Percentiles rank a stretch among this genome's conserved stretches.
Conservation (phyloP, 2,113 vertebrate genomes). For the Mus musculus region DNA sequence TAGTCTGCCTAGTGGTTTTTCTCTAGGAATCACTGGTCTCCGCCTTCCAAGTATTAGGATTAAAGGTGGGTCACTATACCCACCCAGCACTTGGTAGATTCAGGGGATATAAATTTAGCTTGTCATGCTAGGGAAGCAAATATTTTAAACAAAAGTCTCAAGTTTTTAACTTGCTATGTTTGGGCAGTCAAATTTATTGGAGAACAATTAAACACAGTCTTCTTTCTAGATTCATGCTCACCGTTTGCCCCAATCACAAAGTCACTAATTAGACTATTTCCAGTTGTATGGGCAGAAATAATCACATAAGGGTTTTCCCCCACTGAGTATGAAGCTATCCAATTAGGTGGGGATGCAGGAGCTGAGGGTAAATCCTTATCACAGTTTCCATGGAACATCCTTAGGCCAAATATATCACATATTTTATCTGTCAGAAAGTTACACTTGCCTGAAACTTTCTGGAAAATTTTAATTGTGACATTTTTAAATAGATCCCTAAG, state of each 20-base stretch:
- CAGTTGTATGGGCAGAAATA: slow-evolving; percentile 45
- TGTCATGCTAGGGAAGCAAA: not conserved
- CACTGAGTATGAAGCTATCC: slow-evolving; percentile 64
- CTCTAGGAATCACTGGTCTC: not conserved
- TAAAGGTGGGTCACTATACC: no score
- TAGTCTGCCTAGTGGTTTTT: not conserved
- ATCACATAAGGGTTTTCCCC: slow-evolving; percentile 11
- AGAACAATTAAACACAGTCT: slow-evolving; percentile 52
- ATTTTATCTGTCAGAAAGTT: slow-evolving; percentile 63
- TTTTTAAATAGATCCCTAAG: slow-evolving; percentile 62
- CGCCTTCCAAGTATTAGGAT: not conserved
- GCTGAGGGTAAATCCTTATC: slow-evolving; percentile 68
- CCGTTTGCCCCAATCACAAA: slow-evolving; percentile 33
- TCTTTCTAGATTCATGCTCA: slow-evolving; percentile 32
- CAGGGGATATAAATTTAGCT: not conserved
- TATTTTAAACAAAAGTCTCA: not conserved
- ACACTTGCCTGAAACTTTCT: slow-evolving; percentile 75
- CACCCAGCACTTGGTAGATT: not conserved
- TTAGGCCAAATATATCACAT: slow-evolving; percentile 61
- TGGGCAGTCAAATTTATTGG: slow-evolving; percentile 50
- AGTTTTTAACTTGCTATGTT: not conserved
- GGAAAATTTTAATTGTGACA: slow-evolving; percentile 75
- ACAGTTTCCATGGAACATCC: slow-evolving; percentile 72
- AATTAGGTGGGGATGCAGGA: slow-evolving; percentile 73
- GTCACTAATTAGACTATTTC: slow-evolving; percentile 55